Conservation (phyloP, 1,140 invertebrate genomes). For the Microvelia longipes region DNA sequence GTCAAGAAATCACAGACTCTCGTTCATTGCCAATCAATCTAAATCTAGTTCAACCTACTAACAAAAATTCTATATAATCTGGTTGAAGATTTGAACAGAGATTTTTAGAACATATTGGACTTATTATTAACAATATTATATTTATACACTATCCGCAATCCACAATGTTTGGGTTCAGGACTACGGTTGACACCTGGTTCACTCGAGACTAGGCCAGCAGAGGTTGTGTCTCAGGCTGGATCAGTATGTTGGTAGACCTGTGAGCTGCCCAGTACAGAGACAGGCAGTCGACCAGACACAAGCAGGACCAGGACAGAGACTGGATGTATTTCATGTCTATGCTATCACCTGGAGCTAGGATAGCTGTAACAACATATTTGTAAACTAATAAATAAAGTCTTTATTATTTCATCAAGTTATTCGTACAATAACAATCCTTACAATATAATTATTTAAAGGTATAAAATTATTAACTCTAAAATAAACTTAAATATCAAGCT, state of each 20-base stretch:
- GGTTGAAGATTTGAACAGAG: too few relatives aligned
- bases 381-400: background rate
- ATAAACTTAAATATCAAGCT: background rate
- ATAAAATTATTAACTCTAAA: background rate
- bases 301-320: background rate
- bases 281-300: background rate
- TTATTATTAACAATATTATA: too few relatives aligned
- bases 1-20: too few relatives aligned
- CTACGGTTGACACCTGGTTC: too few relatives aligned
- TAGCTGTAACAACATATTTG: background rate
- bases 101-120: too few relatives aligned
- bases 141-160: too few relatives aligned
- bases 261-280: background rate
- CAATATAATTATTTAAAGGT: too few relatives aligned
- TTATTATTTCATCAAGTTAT: background rate
- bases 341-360: background rate
- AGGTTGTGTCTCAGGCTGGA: background rate
- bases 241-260: background rate
- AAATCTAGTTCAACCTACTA: too few relatives aligned
- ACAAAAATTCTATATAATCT: too few relatives aligned
- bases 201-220: background rate
- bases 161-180: too few relatives aligned
- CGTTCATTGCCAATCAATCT: too few relatives aligned
- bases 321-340: background rate
- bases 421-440: background rate